Conservation (phyloP, 1,140 invertebrate genomes). For the Chelonus insularis region DNA sequence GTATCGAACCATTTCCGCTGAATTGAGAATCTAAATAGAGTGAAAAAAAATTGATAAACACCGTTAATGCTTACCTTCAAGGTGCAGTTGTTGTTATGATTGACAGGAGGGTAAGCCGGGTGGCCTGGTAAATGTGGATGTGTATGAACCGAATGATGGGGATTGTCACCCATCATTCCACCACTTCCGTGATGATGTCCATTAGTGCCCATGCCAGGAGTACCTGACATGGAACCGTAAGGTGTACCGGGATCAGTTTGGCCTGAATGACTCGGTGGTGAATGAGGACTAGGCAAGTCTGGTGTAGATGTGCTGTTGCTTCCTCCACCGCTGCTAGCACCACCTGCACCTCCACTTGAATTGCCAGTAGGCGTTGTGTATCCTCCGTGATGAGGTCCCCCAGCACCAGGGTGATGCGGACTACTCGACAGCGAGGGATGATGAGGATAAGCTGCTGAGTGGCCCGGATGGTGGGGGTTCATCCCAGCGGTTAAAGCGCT, state of each 20-base stretch:
- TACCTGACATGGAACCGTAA: slow-evolving; percentile 44
- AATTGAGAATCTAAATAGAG: no score
- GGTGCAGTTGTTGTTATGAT: slow-evolving; percentile 60
- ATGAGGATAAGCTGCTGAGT: slow-evolving; percentile 55
- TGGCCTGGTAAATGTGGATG: slow-evolving; percentile 55
- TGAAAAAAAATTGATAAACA: no score
- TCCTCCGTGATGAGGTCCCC: slow-evolving; percentile 51
- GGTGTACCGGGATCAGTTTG: slow-evolving; percentile 39
- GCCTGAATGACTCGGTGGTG: slow-evolving; percentile 40
- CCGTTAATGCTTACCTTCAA: slow-evolving; percentile 47
- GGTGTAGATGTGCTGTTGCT: slow-evolving; percentile 51
- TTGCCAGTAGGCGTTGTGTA: slow-evolving; percentile 47
- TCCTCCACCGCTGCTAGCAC: slow-evolving; percentile 29
- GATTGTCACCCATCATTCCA: slow-evolving; percentile 52
- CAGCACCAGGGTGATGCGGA: slow-evolving; percentile 54
- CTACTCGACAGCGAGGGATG: slow-evolving; percentile 58
- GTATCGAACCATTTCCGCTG: no score
- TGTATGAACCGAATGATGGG: slow-evolving; percentile 52
- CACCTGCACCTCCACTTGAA: slow-evolving; percentile 37
- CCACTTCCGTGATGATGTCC: slow-evolving; percentile 51
- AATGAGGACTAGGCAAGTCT: slow-evolving; percentile 52
- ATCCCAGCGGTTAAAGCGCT: slow-evolving; percentile 60
- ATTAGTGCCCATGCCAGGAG: slow-evolving; percentile 52
- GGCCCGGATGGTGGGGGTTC: slow-evolving; percentile 59
- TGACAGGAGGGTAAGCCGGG: slow-evolving; percentile 54